phyloP scores from a whole-genome alignment of 2,113 vertebrate genomes.

The Aythya baeri region DNA sequence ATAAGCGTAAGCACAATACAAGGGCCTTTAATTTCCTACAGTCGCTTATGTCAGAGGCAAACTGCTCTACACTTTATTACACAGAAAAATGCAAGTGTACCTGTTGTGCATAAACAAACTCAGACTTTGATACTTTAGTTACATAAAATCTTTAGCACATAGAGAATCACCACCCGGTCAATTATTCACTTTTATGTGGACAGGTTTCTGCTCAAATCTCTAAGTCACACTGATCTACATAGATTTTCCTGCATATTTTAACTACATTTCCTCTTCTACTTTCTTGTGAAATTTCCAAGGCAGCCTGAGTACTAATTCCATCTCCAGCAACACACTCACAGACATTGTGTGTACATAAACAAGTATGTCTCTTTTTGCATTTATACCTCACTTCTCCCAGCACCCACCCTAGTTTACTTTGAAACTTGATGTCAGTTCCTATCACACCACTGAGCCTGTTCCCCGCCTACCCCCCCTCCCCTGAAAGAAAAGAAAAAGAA shows the following conservation, averaged over 20 bases:
- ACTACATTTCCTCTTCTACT: constrained; percentile 44
- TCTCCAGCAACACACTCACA: neutral
- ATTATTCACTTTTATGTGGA: constrained; percentile 52
- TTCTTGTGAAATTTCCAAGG: constrained; percentile 9
- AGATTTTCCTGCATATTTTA: constrained; percentile 21
- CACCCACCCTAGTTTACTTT: neutral
- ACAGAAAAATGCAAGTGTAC: constrained; percentile 19
- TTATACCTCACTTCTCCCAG: neutral
- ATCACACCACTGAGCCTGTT: neutral
- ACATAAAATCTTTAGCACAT: constrained; percentile 53
- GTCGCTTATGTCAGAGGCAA: neutral
- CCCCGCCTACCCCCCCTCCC: too few relatives aligned
- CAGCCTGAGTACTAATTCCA: neutral
- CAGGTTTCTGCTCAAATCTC: constrained; percentile 17
- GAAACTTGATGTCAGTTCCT: neutral
- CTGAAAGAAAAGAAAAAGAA: neutral
- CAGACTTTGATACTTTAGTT: constrained; percentile 68
- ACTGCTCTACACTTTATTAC: neutral
- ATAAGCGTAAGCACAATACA: neutral
- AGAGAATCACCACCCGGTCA: constrained; percentile 46
- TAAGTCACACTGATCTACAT: neutral
- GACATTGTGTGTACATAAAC: neutral
- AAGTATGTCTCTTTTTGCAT: neutral
- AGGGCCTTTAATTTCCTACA: neutral
- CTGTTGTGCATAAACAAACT: constrained; percentile 55